Conservation (phyloP, 2,797 vertebrate species). For the Melanitta fusca region DNA sequence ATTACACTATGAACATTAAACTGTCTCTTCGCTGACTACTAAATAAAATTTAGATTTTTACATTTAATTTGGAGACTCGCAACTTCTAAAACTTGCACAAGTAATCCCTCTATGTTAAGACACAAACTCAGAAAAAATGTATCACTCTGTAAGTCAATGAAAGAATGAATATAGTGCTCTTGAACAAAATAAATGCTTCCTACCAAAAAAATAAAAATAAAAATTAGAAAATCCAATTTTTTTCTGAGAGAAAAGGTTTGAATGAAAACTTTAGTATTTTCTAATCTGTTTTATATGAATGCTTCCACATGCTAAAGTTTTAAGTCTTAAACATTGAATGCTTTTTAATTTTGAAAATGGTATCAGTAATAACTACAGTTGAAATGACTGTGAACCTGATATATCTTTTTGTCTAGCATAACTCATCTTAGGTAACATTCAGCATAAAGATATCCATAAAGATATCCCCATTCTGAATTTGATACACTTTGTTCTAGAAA, state of each 20-base stretch:
- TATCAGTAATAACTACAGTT: neutral
- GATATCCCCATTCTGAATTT: neutral
- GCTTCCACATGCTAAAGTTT: neutral
- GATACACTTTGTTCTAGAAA: neutral
- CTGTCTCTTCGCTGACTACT: neutral
- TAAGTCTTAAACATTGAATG: neutral
- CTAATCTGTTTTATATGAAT: neutral
- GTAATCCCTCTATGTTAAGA: neutral
- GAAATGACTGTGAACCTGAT: neutral
- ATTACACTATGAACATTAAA: neutral
- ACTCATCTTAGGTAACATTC: neutral
- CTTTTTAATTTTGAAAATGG: neutral
- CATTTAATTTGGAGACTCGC: neutral
- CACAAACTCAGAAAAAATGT: neutral
- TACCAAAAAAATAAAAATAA: neutral
- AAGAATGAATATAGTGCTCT: neutral
- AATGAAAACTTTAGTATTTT: neutral
- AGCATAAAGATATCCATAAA: neutral
- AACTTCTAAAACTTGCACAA: neutral
- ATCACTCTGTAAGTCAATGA: neutral
- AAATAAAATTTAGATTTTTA: neutral
- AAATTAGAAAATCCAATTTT: neutral
- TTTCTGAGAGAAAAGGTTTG: neutral
- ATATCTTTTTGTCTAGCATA: neutral
- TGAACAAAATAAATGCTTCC: neutral